Percentiles rank a stretch among this genome's conserved stretches.
These are phyloP conservation scores for Fundulus diaphanus DNA, from an alignment of 2,797 vertebrate species.

Conservation along the genomic window DNA sequence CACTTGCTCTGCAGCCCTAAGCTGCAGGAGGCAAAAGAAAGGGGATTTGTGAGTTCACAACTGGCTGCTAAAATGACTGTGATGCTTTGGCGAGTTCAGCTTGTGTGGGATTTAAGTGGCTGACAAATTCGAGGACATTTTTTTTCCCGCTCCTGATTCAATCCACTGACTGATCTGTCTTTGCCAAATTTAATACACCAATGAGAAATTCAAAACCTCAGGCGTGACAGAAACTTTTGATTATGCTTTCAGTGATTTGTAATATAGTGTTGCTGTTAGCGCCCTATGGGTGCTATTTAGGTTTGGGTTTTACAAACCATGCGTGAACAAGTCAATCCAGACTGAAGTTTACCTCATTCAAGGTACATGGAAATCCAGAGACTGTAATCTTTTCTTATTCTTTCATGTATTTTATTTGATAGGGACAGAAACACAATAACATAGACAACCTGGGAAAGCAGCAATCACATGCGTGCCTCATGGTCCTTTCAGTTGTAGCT, in stretches of 20 bases:
- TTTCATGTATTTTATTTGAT: too few relatives aligned
- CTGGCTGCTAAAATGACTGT: conserved; percentile 60
- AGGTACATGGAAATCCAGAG: neutral
- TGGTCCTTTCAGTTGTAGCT: too few relatives aligned
- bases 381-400: neutral
- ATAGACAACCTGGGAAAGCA: too few relatives aligned
- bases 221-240: conserved; percentile 40
- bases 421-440: too few relatives aligned
- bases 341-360: conserved; percentile 2
- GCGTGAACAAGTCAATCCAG: conserved; percentile 3
- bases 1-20: conserved; percentile 62
- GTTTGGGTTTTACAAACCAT: conserved; percentile 30
- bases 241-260: conserved; percentile 41
- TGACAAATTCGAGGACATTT: conserved; percentile 68
- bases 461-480: too few relatives aligned
- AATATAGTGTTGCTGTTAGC: conserved; percentile 55
- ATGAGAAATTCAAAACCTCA: conserved; percentile 62
- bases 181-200: conserved; percentile 70
- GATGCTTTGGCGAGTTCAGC: conserved; percentile 65
- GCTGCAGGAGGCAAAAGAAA: conserved; percentile 63
- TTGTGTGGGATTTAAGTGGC: conserved; percentile 76
- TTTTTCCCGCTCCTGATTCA: conserved; percentile 66
- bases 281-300: conserved; percentile 29
- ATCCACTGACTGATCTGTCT: conserved; percentile 73
- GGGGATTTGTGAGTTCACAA: conserved; percentile 69